Base-by-base conservation (phyloP, 2,797 vertebrate species). In the Rhodeus uyekii region DNA sequence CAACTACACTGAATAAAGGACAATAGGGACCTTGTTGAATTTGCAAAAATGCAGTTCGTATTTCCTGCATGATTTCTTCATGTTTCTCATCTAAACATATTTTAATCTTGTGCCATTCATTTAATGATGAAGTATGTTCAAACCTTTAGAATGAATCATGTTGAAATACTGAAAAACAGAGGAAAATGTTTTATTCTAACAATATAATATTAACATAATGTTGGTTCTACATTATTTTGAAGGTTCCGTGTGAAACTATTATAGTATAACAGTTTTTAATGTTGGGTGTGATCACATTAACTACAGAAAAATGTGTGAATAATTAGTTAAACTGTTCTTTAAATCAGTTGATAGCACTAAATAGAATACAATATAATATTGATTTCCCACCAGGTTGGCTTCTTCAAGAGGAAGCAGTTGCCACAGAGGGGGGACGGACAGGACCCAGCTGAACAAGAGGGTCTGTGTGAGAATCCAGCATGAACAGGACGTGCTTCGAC, bases 401-500 rank as follows among this genome's bases (percentile, higher is more conserved):
- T 96, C 92, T 97, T 97, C 92, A 95, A 96, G 90, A 95, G 96
- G 85, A 95, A 96, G 88, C 94, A 93, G 10, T 89, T 96, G 82
- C 95, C 96, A 88, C 94, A 96, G 91, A 84, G 85, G 84, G 94
- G 91, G 82, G 92, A 88, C 46, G 88, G 89, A 76, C 94, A 94
- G 32, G 95, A 95, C 19, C 84, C 63, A 0, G 93, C 94, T 14
- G 94, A 95, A 89, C 89, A 81, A 27, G 77, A 87, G 42, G 86
- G 73, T 13, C 67, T 84, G 27, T 81, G 81, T 67, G 69, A 84
- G 44, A 55, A 82, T 8, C n/a, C 36, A 8, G 75, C 48, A 29
- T 71, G 61, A 82, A 34, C 9, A 1, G 58, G 65, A 79, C 60
- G 32, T 4, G 44, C n/a, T n/a, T n/a, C 22, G 53, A 44, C 13